A percentile compares a stretch with the other conserved stretches of the same genome.
Conservation (phyloP, 2,888 invertebrate genomes). For the Antheraea yamamai region DNA sequence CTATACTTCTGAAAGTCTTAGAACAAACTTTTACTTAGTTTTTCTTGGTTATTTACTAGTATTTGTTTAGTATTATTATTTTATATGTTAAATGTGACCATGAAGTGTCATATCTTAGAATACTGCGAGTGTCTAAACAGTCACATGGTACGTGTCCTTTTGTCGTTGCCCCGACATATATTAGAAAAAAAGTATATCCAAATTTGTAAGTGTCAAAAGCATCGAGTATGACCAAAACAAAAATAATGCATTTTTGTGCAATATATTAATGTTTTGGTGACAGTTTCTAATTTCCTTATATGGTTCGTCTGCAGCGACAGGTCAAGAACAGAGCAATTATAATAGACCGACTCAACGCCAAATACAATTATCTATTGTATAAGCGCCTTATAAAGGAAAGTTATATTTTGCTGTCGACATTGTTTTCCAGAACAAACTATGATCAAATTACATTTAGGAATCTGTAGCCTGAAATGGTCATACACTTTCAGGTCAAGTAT, state of each 20-base stretch:
- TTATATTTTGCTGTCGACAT: slow-evolving; percentile 39
- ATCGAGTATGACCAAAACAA: neutral
- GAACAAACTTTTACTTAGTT: too few species aligned
- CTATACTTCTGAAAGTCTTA: too few species aligned
- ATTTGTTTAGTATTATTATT: too few species aligned
- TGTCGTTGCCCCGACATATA: too few species aligned
- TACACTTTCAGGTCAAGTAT: slow-evolving; percentile 22
- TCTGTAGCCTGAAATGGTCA: slow-evolving; percentile 29
- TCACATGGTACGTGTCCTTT: too few species aligned
- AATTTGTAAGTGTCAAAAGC: neutral
- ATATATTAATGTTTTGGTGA: neutral
- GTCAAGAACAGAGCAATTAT: slow-evolving; percentile 64
- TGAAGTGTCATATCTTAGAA: too few species aligned
- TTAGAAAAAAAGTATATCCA: too few species aligned
- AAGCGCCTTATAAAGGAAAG: slow-evolving; percentile 34
- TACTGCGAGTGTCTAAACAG: too few species aligned
- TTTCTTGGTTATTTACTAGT: too few species aligned
- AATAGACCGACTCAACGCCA: slow-evolving; percentile 37
- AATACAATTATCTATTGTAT: slow-evolving; percentile 40
- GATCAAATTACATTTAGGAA: slow-evolving; percentile 22
- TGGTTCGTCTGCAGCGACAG: slow-evolving; percentile 39
- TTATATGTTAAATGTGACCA: too few species aligned
- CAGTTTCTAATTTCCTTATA: slow-evolving; percentile 25
- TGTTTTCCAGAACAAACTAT: slow-evolving; percentile 30
- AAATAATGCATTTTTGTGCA: slow-evolving; percentile 4